A percentile compares a stretch with the other conserved stretches of the same genome.
Evolutionary conservation across 2,113 vertebrate genomes (phyloP).

Genomic region (Phycodurus eques): DNA sequence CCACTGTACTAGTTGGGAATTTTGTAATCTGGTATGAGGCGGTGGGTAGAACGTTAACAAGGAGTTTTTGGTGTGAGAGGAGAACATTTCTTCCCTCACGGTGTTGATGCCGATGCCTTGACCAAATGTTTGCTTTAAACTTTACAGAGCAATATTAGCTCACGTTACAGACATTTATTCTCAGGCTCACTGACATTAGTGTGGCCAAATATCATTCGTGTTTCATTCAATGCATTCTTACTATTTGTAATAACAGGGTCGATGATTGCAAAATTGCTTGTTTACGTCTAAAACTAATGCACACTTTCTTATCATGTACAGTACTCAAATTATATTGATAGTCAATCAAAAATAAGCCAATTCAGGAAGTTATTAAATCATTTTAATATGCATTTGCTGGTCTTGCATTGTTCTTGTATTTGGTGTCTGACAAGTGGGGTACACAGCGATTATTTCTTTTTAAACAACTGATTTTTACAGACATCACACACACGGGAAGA

Average conservation of each 20-base stretch:
- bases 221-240: conserved; percentile 25
- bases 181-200: conserved; percentile 9
- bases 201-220: conserved; percentile 16
- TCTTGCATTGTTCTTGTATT: neutral
- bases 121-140: conserved; percentile 50
- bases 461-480: neutral
- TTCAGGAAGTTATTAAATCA: conserved; percentile 47
- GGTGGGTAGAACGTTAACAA: neutral
- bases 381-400: conserved; percentile 5
- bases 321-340: conserved; percentile 14
- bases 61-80: neutral
- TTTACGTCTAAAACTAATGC: neutral
- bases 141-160: conserved; percentile 34
- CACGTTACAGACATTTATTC: conserved; percentile 44
- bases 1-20: neutral
- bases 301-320: conserved; percentile 19
- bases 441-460: neutral
- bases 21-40: conserved; percentile 3
- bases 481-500: neutral
- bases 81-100: conserved; percentile 20
- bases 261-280: neutral
- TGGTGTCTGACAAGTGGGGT: too few species aligned
- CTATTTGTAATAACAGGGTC: neutral
- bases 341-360: conserved; percentile 10
- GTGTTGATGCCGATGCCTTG: conserved; percentile 48